Conservation (phyloP, 2,888 invertebrate genomes). For the Micoletzkya japonica region DNA sequence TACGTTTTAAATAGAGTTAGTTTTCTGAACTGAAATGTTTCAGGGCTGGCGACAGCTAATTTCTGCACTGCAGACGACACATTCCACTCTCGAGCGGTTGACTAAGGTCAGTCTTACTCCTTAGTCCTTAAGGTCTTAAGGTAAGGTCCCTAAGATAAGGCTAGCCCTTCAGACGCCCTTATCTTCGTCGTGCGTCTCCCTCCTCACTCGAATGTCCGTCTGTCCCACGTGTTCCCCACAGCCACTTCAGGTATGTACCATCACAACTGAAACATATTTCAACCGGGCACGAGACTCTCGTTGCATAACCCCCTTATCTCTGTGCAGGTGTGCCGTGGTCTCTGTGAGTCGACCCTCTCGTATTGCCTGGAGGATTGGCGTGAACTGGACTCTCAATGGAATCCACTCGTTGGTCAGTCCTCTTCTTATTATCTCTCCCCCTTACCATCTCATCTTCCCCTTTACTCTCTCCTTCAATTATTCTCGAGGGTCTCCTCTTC, state of each 20-base stretch:
- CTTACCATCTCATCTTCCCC: not conserved
- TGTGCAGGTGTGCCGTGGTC: constrained; percentile 11
- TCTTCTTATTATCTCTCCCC: not conserved
- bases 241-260: constrained; percentile 48
- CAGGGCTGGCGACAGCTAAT: constrained; percentile 25
- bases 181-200: not conserved
- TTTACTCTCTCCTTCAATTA: not conserved
- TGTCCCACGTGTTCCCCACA: constrained; percentile 41
- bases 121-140: not conserved
- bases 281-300: no score
- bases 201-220: constrained; percentile 3
- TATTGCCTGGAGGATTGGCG: constrained; percentile 15
- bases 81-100: not conserved
- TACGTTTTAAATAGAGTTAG: not conserved
- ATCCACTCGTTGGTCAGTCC: constrained; percentile 13
- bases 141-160: not conserved
- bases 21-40: not conserved
- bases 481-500: not conserved
- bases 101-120: constrained; percentile 17
- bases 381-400: constrained; percentile 19
- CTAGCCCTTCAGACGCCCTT: constrained; percentile 2
- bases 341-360: constrained; percentile 19
- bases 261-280: not conserved
- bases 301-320: no score
- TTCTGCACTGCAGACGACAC: constrained; percentile 2